A percentile compares a stretch with the other conserved stretches of the same genome.
These are phyloP conservation scores for Limnephilus auricula DNA, from an alignment of 2,888 invertebrate species.

Conservation along the genomic window DNA sequence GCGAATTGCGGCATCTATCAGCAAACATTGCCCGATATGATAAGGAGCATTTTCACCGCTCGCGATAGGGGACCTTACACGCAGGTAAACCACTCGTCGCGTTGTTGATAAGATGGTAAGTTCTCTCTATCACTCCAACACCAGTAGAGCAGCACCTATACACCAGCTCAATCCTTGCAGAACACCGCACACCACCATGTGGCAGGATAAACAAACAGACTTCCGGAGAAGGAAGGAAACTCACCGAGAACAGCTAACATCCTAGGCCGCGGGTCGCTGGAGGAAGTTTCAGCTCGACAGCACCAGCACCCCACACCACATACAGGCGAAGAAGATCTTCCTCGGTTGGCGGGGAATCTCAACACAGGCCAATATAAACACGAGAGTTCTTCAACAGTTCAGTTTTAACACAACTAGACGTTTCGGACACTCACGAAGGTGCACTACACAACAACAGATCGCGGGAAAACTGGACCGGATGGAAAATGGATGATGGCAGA, in stretches of 20 bases:
- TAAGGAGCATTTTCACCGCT: background rate
- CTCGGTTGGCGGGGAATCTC: background rate
- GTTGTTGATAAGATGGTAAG: background rate
- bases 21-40: conserved; percentile 2
- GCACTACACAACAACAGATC: conserved; percentile 19
- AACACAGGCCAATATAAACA: background rate
- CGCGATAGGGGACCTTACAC: background rate
- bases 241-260: conserved; percentile 63
- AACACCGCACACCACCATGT: background rate
- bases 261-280: conserved; percentile 59
- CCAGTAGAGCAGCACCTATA: background rate
- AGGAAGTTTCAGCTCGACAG: conserved; percentile 14
- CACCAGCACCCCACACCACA: background rate
- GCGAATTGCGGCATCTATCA: background rate
- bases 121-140: background rate
- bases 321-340: conserved; percentile 13
- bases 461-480: conserved; percentile 18
- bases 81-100: conserved; percentile 12
- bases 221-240: conserved; percentile 14
- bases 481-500: background rate
- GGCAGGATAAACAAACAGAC: background rate
- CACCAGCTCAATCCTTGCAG: background rate
- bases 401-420: background rate
- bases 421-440: background rate
- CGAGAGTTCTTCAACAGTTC: background rate